These are phyloP conservation scores for Rhyacophila brunnea DNA, from an alignment of 1,140 invertebrate genomes.

Conservation along the genomic window DNA sequence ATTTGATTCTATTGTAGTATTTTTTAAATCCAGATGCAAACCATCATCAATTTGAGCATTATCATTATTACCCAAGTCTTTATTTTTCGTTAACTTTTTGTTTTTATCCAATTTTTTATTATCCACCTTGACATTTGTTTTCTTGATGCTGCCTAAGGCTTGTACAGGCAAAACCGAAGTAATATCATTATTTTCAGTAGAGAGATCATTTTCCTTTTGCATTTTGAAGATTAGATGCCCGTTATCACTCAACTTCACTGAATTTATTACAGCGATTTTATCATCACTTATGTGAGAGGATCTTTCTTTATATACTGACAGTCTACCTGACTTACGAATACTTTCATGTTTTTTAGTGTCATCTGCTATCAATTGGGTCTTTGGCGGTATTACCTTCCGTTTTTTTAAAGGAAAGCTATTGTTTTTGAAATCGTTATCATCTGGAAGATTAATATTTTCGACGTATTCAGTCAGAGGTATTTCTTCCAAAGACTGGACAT, in stretches of 20 bases:
- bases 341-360: neutral
- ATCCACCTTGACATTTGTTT: no score
- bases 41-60: no score
- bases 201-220: constrained; percentile 15
- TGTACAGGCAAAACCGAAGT: no score
- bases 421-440: neutral
- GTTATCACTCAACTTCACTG: constrained; percentile 31
- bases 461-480: neutral
- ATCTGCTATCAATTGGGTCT: neutral
- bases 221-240: constrained; percentile 33
- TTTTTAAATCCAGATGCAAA: no score
- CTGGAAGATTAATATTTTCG: neutral
- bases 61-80: no score
- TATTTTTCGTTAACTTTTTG: no score
- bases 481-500: no score
- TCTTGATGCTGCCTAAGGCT: no score
- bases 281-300: neutral
- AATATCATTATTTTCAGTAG: no score
- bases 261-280: constrained; percentile 24
- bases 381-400: constrained; percentile 5
- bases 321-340: constrained; percentile 15
- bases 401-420: constrained; percentile 18
- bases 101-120: no score
- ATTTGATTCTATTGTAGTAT: no score
- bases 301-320: constrained; percentile 2